These are phyloP conservation scores for Eptesicus fuscus DNA, from an alignment of 2,113 vertebrate genomes.

Conservation along the genomic window DNA sequence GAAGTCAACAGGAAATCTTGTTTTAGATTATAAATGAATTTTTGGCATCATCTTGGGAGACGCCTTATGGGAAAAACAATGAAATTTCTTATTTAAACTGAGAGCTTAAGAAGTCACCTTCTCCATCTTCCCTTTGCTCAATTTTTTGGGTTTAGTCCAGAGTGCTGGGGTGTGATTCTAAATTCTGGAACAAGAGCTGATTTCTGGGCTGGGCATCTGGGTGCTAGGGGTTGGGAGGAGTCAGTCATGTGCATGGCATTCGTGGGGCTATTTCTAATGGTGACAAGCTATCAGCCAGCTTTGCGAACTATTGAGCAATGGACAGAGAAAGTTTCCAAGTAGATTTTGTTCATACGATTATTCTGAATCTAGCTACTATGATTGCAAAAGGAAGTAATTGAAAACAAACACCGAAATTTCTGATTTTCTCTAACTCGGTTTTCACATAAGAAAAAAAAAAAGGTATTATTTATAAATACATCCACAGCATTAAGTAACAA, in stretches of 20 bases:
- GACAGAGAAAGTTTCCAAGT: not conserved
- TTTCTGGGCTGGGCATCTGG: not conserved
- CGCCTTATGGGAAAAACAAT: not conserved
- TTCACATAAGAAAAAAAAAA: not conserved
- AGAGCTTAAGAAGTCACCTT: not conserved
- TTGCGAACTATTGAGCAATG: not conserved
- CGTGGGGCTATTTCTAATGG: not conserved
- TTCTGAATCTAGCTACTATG: not conserved
- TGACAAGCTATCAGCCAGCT: not conserved
- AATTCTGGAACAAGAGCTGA: not conserved
- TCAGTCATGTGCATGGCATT: not conserved
- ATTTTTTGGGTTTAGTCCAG: not conserved
- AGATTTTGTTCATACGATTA: not conserved
- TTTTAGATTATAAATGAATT: not conserved
- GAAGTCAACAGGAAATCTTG: slow-evolving; percentile 45
- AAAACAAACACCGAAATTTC: slow-evolving; percentile 20
- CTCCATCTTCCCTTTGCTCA: not conserved
- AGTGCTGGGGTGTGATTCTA: not conserved
- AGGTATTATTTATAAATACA: not conserved
- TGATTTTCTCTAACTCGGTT: not conserved
- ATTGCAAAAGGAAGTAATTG: slow-evolving; percentile 1
- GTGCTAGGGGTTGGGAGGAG: not conserved
- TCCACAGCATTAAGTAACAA: not conserved
- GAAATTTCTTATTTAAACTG: slow-evolving; percentile 25
- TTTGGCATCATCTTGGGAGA: slow-evolving; percentile 31